Evolutionary conservation across 2,888 invertebrate species (phyloP).

Genomic region (Bhutanitis thaidina): DNA sequence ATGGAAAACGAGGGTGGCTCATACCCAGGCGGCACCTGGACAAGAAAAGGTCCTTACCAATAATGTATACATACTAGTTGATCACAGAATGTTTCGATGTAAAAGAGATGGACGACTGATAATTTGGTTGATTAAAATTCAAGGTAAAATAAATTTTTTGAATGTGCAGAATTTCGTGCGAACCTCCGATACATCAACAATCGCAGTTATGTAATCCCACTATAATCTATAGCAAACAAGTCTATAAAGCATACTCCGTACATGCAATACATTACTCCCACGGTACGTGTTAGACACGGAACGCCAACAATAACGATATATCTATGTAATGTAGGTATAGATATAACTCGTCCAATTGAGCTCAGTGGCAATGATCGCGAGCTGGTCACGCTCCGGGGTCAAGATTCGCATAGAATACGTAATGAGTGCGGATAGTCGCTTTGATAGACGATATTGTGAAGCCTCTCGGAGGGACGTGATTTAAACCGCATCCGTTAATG

Average conservation of each 20-base stretch:
- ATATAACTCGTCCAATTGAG: conserved; percentile 55
- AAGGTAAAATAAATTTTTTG: too few species aligned
- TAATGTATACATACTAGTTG: too few species aligned
- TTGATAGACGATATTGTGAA: not conserved
- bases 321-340: conserved; percentile 23
- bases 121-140: too few species aligned
- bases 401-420: conserved; percentile 56
- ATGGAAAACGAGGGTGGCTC: too few species aligned
- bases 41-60: too few species aligned
- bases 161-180: too few species aligned
- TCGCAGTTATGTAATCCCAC: not conserved
- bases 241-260: conserved; percentile 6
- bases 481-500: not conserved
- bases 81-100: too few species aligned
- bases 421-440: conserved; percentile 5
- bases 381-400: conserved; percentile 71
- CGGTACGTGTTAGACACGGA: conserved; percentile 18
- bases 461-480: conserved; percentile 2
- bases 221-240: not conserved
- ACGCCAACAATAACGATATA: conserved; percentile 22
- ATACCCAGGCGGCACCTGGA: too few species aligned
- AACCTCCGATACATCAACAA: too few species aligned
- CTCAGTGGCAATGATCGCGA: conserved; percentile 69
- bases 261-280: conserved; percentile 22
- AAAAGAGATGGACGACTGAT: too few species aligned